These are phyloP conservation scores for Bothrops jararaca DNA, from an alignment of 2,113 vertebrate genomes.

Conservation along the genomic window DNA sequence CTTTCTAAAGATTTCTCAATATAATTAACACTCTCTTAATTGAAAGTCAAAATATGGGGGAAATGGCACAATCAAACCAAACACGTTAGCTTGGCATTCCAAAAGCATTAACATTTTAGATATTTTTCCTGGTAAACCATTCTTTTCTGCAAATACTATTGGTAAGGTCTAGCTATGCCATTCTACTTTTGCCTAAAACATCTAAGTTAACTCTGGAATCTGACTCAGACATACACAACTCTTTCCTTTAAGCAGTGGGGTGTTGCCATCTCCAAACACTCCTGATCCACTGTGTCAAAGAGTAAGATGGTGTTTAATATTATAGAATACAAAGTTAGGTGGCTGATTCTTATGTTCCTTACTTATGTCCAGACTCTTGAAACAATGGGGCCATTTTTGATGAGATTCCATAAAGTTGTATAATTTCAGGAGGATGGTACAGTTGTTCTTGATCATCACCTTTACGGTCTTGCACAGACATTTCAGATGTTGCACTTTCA, in stretches of 20 bases:
- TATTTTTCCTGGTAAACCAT: background rate
- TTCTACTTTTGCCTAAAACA: background rate
- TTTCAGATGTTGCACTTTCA: slow-evolving; percentile 60
- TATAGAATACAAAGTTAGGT: background rate
- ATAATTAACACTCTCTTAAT: background rate
- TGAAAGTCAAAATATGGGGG: background rate
- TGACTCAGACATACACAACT: background rate
- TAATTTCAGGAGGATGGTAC: slow-evolving; percentile 89
- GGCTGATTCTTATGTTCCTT: slow-evolving; percentile 45
- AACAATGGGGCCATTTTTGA: slow-evolving; percentile 85
- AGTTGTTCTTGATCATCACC: slow-evolving; percentile 66
- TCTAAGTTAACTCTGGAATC: background rate
- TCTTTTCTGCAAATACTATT: background rate
- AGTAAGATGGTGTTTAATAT: background rate
- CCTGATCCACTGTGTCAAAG: background rate
- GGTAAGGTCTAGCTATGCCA: background rate
- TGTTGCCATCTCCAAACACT: background rate
- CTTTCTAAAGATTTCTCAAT: background rate
- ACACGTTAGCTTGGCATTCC: background rate
- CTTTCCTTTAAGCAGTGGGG: background rate
- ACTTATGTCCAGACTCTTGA: slow-evolving; percentile 85
- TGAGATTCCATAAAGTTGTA: slow-evolving; percentile 81
- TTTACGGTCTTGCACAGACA: slow-evolving; percentile 58
- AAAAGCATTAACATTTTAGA: background rate
- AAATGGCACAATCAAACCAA: background rate